Conservation (phyloP, 2,113 vertebrate species). For the Vulpes ferrilata region DNA sequence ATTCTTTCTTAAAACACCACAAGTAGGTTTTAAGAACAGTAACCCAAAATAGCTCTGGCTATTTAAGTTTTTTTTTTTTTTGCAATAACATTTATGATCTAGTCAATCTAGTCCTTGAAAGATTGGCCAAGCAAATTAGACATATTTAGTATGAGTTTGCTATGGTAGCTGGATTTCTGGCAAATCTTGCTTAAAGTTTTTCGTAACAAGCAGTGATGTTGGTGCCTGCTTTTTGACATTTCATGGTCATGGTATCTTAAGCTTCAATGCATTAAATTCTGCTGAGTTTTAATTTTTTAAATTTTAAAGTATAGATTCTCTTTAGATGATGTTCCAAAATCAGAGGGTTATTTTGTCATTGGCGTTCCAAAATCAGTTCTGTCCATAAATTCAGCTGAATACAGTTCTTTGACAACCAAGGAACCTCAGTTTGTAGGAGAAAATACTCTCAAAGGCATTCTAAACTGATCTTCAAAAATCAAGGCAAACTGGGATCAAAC, state of each 20-base stretch:
- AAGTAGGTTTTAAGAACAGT: constrained; percentile 41
- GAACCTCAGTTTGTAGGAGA: neutral
- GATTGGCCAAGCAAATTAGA: constrained; percentile 5
- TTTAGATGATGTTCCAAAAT: neutral
- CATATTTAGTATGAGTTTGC: neutral
- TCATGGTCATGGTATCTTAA: constrained; percentile 33
- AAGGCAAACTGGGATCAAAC: constrained; percentile 22
- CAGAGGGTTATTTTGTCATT: neutral
- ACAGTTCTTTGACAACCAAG: constrained; percentile 21
- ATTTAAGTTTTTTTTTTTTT: neutral
- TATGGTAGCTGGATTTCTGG: constrained; percentile 24
- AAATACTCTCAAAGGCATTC: neutral
- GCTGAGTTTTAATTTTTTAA: neutral
- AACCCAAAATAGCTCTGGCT: constrained; percentile 14
- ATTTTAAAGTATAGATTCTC: neutral
- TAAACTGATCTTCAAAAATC: constrained; percentile 47
- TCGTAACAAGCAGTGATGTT: constrained; percentile 29
- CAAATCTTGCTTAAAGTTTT: constrained; percentile 26
- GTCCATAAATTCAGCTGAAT: constrained; percentile 1
- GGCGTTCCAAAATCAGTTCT: neutral
- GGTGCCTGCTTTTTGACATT: neutral
- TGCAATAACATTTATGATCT: constrained; percentile 46
- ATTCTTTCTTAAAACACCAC: neutral
- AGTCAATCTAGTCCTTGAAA: constrained; percentile 36
- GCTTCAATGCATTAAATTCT: neutral